Conservation (phyloP, 2,113 vertebrate species). For the Corydoras maculifer region DNA sequence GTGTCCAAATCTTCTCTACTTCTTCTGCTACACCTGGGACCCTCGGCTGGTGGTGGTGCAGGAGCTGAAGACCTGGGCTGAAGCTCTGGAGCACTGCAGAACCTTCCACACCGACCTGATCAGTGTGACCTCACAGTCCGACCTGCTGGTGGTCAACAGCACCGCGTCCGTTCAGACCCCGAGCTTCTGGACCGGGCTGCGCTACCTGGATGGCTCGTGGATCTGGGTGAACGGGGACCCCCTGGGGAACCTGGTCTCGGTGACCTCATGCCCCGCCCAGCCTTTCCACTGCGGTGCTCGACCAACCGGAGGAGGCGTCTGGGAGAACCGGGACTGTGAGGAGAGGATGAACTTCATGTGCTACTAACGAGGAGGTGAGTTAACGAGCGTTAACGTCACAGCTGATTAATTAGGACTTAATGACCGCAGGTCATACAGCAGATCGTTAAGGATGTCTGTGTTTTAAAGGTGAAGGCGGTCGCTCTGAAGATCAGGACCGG, state of each 20-base stretch:
- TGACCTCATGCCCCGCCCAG: neutral
- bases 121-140: neutral
- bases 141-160: neutral
- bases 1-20: neutral
- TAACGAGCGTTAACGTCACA: too few species aligned
- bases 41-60: too few species aligned
- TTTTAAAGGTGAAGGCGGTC: too few species aligned
- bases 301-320: too few species aligned
- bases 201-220: neutral
- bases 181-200: neutral
- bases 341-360: too few species aligned
- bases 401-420: too few species aligned
- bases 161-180: neutral
- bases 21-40: neutral
- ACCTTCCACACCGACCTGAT: neutral
- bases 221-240: neutral
- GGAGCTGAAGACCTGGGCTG: too few species aligned
- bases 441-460: too few species aligned
- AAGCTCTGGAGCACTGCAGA: neutral
- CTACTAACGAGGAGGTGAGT: too few species aligned
- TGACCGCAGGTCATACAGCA: too few species aligned
- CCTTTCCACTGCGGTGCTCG: neutral
- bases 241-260: neutral
- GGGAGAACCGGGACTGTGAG: too few species aligned
- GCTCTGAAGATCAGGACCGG: too few species aligned